Base-by-base conservation (phyloP, 2,797 vertebrate genomes). In the Rhynchonycteris naso region DNA sequence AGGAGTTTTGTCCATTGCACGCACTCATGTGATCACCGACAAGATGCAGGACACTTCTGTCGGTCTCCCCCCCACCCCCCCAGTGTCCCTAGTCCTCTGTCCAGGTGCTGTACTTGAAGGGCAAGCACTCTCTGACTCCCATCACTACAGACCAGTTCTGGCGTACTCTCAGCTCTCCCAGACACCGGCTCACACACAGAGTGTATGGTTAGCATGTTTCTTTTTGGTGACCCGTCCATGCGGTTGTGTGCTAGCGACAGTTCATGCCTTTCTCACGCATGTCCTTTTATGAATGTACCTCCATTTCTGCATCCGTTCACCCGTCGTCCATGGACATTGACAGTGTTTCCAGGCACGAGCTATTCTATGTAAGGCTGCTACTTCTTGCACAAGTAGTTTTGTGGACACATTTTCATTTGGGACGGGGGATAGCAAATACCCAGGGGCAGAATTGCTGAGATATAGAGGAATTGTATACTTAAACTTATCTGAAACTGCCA, bases 1-100 rank as follows among this genome's bases (percentile, higher is more conserved):
- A 1, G 6, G n/a, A 18, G 14, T n/a, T 75, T 26, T 56, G 28
- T n/a, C 14, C 4, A 7, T 1, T 4, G 4, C 5, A 9, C 2
- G 1, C 4, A 4, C 5, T 28, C 2, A 2, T 1, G 43, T 56
- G 56, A 19, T 9, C n/a, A 16, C n/a, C 7, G 30, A 21, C n/a
- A 11, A 16, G 28, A 3, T 1, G 3, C 0, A 19, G 47, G 24
- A 22, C n/a, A 28, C 65, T 33, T 43, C 19, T 10, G 2, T 35
- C 38, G 8, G n/a, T 10, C 13, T 19, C 10, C 7, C 14, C n/a
- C 13, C 19, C 6, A 21, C n/a, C 3, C 4, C 10, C 14, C 2
- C 2, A 16, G 38, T 28, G 50, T 13, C 4, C n/a, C 7, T 8
- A 2, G 74, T 56, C 8, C 68, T 33, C 82, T 33, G 6, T 59